Conservation (phyloP, 2,888 invertebrate species). For the Archips crataeganus region DNA sequence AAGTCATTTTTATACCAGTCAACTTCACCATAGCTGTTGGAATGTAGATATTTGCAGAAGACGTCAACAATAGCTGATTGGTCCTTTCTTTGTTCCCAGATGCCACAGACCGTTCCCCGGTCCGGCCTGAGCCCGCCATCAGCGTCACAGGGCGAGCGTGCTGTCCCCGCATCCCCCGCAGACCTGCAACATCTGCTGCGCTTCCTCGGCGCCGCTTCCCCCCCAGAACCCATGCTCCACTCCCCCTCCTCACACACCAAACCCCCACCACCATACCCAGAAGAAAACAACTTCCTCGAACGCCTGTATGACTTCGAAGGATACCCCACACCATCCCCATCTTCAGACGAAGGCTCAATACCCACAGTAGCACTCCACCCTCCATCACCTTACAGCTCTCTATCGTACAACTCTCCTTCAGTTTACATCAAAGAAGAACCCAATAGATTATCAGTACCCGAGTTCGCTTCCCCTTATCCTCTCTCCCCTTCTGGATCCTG, state of each 20-base stretch:
- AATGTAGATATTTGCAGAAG: background rate
- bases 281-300: conserved; percentile 75
- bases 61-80: background rate
- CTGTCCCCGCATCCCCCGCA: conserved; percentile 85
- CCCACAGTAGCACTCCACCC: conserved; percentile 86
- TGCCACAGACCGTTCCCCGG: conserved; percentile 93
- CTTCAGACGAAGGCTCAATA: conserved; percentile 84
- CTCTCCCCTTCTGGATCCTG: conserved; percentile 86
- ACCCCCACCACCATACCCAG: conserved; percentile 77
- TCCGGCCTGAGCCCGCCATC: conserved; percentile 91
- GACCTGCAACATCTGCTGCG: conserved; percentile 79
- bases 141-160: conserved; percentile 89
- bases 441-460: conserved; percentile 81
- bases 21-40: background rate
- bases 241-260: conserved; percentile 76
- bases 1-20: background rate
- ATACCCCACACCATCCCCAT: conserved; percentile 81
- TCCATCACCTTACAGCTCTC: conserved; percentile 82
- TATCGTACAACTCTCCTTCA: conserved; percentile 66
- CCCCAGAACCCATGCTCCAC: conserved; percentile 80
- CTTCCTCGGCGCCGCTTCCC: conserved; percentile 80
- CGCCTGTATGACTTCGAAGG: conserved; percentile 82
- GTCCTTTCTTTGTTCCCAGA: conserved; percentile 83
- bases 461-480: conserved; percentile 82
- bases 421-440: conserved; percentile 84